These are phyloP conservation scores for Andricus curvator DNA, from an alignment of 2,888 invertebrate genomes.

Conservation along the genomic window DNA sequence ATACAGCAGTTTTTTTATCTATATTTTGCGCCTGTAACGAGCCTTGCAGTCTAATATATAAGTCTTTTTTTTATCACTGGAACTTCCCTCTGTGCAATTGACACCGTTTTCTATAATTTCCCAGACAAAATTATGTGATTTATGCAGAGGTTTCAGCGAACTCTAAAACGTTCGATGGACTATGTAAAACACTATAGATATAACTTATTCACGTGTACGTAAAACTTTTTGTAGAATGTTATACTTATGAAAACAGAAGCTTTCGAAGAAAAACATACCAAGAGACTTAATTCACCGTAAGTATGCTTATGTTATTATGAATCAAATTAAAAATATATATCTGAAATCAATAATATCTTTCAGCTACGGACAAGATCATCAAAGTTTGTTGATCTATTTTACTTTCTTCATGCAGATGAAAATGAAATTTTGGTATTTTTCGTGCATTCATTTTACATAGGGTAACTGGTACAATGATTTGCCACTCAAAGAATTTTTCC, in stretches of 20 bases:
- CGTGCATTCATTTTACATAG: too few species aligned
- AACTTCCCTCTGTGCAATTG: not conserved
- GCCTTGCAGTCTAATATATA: not conserved
- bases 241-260: not conserved
- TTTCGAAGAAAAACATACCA: not conserved
- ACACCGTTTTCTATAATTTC: not conserved
- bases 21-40: not conserved
- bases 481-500: too few species aligned
- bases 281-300: not conserved
- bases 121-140: not conserved
- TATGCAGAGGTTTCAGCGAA: not conserved
- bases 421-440: too few species aligned
- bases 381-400: too few species aligned
- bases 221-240: not conserved
- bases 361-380: too few species aligned
- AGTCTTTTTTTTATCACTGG: not conserved
- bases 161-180: slow-evolving; percentile 5
- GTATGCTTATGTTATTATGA: not conserved
- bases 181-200: not conserved
- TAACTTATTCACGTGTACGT: not conserved
- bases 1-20: not conserved
- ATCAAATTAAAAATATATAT: too few species aligned
- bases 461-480: too few species aligned
- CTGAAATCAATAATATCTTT: too few species aligned
- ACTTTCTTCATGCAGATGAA: too few species aligned